phyloP scores from a whole-genome alignment of 2,888 invertebrate genomes.

The Barypeithes pellucidus region DNA sequence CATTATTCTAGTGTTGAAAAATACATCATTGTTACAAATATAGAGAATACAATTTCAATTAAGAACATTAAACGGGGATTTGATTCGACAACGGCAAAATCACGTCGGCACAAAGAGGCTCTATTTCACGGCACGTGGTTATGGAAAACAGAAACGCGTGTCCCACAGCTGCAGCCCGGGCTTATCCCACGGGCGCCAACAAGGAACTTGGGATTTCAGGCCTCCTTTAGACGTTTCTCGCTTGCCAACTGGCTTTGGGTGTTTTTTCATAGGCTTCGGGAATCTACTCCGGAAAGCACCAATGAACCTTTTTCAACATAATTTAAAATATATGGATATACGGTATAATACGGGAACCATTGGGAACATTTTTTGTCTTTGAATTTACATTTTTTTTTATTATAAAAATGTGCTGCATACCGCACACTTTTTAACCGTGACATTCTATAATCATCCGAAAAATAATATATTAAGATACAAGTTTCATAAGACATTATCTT shows the following conservation, averaged over 20 bases:
- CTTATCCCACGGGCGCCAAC: slow-evolving; percentile 63
- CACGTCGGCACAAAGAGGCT: slow-evolving; percentile 68
- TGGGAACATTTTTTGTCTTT: too few relatives aligned
- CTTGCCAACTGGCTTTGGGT: slow-evolving; percentile 38
- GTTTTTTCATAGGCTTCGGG: slow-evolving; percentile 1
- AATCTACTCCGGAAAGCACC: background rate
- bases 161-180: slow-evolving; percentile 61
- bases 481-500: too few relatives aligned
- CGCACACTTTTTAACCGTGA: too few relatives aligned
- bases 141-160: slow-evolving; percentile 68
- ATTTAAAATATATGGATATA: too few relatives aligned
- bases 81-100: slow-evolving; percentile 67
- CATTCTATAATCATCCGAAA: too few relatives aligned
- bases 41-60: slow-evolving; percentile 67
- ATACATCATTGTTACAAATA: slow-evolving; percentile 18
- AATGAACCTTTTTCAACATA: too few relatives aligned
- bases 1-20: slow-evolving; percentile 22
- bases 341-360: too few relatives aligned
- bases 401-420: background rate
- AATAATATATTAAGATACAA: too few relatives aligned
- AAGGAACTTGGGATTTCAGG: slow-evolving; percentile 37
- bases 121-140: slow-evolving; percentile 68
- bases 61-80: slow-evolving; percentile 67
- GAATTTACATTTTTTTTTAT: background rate
- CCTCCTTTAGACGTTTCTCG: slow-evolving; percentile 28